Evolutionary conservation across 2,797 vertebrate genomes (phyloP), one percentile per base, ranked within the genome.

Genomic region (Galago senegalensis): DNA sequence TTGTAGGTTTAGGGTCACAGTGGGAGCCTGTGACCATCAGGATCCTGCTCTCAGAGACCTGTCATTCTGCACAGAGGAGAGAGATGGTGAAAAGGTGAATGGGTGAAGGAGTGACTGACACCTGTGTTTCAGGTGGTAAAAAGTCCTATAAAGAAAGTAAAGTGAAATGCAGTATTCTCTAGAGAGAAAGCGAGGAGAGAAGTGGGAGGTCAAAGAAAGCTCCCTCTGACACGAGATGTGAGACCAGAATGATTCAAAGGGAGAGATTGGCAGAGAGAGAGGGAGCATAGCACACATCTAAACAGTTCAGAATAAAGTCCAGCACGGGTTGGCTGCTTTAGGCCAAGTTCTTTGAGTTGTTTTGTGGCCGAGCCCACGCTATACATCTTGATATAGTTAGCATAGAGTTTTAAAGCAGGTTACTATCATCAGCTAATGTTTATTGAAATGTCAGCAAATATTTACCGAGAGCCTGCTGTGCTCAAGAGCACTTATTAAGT

Each of bases 401-500:
- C 67, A 37, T 84, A 43, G 87, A 75, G 93, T 90, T 95, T 80
- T 63, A 31, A 60, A 93, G 83, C 58, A 20, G 67, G 65, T 89
- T 95, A 46, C 31, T 43, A 23, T 97, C 86, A 75, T 94, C 95
- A 96, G 46, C 93, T 87, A 87, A 92, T 93, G 83, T 72, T 94
- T 95, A 79, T 34, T 87, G 95, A 95, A 94, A 67, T 89, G 76
- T 87, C 84, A 91, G 72, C 81, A 96, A 96, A 97, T 97, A 97
- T 96, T 96, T 96, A 96, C 63, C 95, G 91, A 89, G 58, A 85
- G 43, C 88, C 87, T 85, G 89, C 96, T 94, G 67, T 60, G 96
- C 91, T 97, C 80, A 95, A 97, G 96, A 95, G 85, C 83, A 72
- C 91, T 95, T 93, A 93, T 23, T 95, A 87, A 95, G 72, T 94